Conservation (phyloP, 2,113 vertebrate species). For the Lathamus discolor region DNA sequence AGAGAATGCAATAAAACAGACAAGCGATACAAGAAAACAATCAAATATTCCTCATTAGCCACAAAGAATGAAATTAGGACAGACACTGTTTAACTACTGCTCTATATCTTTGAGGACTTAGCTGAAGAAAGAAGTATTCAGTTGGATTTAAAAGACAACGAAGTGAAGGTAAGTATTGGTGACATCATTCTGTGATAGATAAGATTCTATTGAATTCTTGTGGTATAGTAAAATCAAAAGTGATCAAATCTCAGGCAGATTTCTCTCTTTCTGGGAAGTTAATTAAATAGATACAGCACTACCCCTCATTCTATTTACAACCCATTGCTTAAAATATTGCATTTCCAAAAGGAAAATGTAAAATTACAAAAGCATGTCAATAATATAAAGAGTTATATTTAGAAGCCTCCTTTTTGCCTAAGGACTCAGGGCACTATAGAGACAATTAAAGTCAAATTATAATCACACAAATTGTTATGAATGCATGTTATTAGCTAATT, state of each 20-base stretch:
- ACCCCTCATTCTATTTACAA: not conserved
- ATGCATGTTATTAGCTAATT: conserved; percentile 8
- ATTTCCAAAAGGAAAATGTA: not conserved
- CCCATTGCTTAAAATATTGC: not conserved
- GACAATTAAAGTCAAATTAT: conserved; percentile 26
- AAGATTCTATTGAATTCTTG: not conserved
- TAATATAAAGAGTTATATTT: not conserved
- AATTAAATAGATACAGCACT: not conserved
- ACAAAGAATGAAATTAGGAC: not conserved
- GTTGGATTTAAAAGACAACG: not conserved
- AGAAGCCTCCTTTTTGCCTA: not conserved
- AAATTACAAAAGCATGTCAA: conserved; percentile 1
- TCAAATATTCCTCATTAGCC: not conserved
- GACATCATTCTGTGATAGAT: not conserved
- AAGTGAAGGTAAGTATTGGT: not conserved
- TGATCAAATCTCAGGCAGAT: not conserved
- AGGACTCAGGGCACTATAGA: not conserved
- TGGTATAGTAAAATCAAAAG: not conserved
- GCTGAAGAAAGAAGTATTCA: not conserved
- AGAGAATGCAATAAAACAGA: not conserved
- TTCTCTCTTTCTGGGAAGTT: not conserved
- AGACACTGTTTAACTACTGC: not conserved
- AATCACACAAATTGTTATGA: conserved; percentile 33
- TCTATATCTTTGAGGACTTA: not conserved
- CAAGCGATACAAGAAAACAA: not conserved